phyloP scores from a whole-genome alignment of 2,113 vertebrate species.

The Leiothrix lutea region DNA sequence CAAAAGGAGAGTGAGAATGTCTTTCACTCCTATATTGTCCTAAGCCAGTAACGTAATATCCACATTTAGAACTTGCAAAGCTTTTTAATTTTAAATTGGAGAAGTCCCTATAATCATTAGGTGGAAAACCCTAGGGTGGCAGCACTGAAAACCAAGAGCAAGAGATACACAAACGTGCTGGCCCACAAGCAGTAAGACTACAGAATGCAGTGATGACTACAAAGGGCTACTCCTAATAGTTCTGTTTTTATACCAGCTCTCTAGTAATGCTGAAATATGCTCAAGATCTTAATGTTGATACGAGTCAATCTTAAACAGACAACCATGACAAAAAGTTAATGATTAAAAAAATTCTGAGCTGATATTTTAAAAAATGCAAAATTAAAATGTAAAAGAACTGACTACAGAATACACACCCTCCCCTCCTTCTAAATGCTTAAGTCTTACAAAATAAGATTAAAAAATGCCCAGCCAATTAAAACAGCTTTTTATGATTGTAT shows the following conservation, averaged over 20 bases:
- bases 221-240: neutral
- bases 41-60: neutral
- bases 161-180: neutral
- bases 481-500: fast-evolving
- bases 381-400: neutral
- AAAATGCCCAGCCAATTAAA: neutral
- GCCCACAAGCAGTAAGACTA: neutral
- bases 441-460: neutral
- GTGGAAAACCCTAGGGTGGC: neutral
- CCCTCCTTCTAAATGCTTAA: neutral
- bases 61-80: neutral
- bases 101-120: neutral
- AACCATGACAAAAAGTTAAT: neutral
- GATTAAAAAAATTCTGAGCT: neutral
- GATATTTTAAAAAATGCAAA: neutral
- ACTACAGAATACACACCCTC: neutral
- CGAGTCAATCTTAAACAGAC: neutral
- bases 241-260: neutral
- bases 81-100: neutral
- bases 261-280: neutral
- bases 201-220: neutral
- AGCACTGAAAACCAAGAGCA: neutral
- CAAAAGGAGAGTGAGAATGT: neutral
- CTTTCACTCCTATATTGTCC: neutral
- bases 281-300: neutral